Conservation (phyloP, 2,113 vertebrate genomes). For the Seriola rivoliana region DNA sequence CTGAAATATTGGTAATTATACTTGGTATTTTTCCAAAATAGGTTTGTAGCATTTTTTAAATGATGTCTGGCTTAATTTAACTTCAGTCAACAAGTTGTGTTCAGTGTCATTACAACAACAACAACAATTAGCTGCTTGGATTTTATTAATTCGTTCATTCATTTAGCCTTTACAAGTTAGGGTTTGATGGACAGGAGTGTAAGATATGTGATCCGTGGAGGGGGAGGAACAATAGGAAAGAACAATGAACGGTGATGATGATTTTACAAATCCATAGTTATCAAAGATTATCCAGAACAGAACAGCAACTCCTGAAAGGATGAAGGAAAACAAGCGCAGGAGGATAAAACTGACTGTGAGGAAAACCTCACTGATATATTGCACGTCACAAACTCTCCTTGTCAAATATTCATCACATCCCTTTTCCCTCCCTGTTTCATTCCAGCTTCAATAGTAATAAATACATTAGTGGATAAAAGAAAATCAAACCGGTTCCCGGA, state of each 20-base stretch:
- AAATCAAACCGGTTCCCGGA: conserved; percentile 67
- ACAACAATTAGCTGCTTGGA: not conserved
- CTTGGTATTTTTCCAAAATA: not conserved
- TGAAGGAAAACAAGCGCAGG: conserved; percentile 1
- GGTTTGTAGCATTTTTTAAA: conserved; percentile 4
- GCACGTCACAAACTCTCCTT: conserved; percentile 55
- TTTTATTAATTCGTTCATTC: not conserved
- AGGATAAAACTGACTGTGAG: conserved; percentile 33
- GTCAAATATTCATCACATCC: conserved; percentile 75
- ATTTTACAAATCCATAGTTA: not conserved
- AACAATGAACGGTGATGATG: not conserved
- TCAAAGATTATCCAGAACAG: conserved; percentile 30
- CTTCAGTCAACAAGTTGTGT: not conserved
- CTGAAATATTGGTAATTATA: not conserved
- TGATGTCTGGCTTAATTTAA: not conserved
- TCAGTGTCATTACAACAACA: not conserved
- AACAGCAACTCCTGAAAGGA: conserved; percentile 20
- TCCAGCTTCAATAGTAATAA: conserved; percentile 76
- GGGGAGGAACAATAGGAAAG: not conserved
- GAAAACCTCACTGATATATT: conserved; percentile 47
- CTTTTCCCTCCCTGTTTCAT: conserved; percentile 54
- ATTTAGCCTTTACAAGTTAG: not conserved
- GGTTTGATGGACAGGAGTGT: not conserved
- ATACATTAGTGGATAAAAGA: conserved; percentile 77
- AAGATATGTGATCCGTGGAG: not conserved